Evolutionary conservation across 1,140 invertebrate species (phyloP).

Genomic region (Cydia pomonella): DNA sequence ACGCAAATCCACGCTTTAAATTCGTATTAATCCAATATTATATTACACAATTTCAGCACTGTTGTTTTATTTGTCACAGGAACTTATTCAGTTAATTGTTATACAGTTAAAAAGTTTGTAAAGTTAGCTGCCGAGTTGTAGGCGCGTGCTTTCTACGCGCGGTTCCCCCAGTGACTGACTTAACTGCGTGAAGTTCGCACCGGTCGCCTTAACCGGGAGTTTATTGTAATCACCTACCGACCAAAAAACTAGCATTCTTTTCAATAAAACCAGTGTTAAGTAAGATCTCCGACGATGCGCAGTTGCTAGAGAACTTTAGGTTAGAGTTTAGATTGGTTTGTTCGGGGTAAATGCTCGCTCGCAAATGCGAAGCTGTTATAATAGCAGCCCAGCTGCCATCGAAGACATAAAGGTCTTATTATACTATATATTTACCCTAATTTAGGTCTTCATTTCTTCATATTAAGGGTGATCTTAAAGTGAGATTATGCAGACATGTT

Average conservation of each 20-base stretch:
- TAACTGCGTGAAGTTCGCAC: slow-evolving; percentile 50
- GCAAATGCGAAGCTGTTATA: not conserved
- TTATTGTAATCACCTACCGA: not conserved
- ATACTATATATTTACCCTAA: slow-evolving; percentile 30
- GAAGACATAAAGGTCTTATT: slow-evolving; percentile 35
- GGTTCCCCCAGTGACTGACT: slow-evolving; percentile 55
- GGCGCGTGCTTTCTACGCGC: slow-evolving; percentile 46
- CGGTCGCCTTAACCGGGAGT: slow-evolving; percentile 44
- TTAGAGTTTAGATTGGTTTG: not conserved
- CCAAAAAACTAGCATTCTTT: not conserved
- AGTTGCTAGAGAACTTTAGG: not conserved
- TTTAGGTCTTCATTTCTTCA: slow-evolving; percentile 5
- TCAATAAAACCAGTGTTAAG: not conserved
- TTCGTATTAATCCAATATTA: slow-evolving; percentile 1
- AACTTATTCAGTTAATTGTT: slow-evolving; percentile 38
- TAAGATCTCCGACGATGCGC: not conserved
- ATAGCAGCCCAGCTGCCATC: not conserved
- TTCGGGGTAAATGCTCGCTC: not conserved
- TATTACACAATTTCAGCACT: slow-evolving; percentile 19
- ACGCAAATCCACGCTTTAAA: slow-evolving; percentile 22
- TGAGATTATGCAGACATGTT: slow-evolving; percentile 36
- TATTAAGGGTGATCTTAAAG: slow-evolving; percentile 8
- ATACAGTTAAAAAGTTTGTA: slow-evolving; percentile 40
- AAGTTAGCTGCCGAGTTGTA: slow-evolving; percentile 28
- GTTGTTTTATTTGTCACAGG: not conserved